These are phyloP conservation scores for Enteromius paludinosus DNA, from an alignment of 2,797 vertebrate species.

Conservation along the genomic window DNA sequence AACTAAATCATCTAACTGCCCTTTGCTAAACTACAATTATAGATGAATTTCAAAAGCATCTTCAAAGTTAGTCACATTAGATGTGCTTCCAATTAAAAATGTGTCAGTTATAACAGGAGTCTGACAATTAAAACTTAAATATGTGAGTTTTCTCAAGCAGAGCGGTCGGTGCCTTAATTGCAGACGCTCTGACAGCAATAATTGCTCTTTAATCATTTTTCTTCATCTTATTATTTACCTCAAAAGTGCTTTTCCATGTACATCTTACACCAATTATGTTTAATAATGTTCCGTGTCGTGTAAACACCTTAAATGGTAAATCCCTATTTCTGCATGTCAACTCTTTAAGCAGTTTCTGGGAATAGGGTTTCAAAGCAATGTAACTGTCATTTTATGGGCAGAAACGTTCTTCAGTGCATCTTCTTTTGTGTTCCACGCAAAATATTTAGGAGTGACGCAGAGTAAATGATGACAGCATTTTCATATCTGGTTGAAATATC, in stretches of 20 bases:
- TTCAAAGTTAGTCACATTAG: conserved; percentile 35
- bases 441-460: not conserved
- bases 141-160: conserved; percentile 30
- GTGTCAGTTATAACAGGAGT: conserved; percentile 36
- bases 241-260: conserved; percentile 4
- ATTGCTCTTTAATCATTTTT: not conserved
- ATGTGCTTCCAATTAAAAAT: conserved; percentile 47
- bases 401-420: not conserved
- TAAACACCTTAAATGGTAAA: not conserved
- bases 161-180: conserved; percentile 14
- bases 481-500: not conserved
- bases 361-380: not conserved
- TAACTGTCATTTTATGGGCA: not conserved
- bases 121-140: conserved; percentile 38
- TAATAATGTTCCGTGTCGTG: not conserved
- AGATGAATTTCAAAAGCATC: conserved; percentile 17
- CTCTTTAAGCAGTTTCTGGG: not conserved
- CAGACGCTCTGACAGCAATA: not conserved
- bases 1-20: conserved; percentile 19
- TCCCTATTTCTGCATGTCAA: not conserved
- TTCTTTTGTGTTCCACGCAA: not conserved
- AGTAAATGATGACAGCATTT: conserved; percentile 6
- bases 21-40: conserved; percentile 8
- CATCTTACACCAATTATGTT: not conserved
- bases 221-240: not conserved